Conservation (phyloP, 2,797 vertebrate species). For the Dermochelys coriacea region DNA sequence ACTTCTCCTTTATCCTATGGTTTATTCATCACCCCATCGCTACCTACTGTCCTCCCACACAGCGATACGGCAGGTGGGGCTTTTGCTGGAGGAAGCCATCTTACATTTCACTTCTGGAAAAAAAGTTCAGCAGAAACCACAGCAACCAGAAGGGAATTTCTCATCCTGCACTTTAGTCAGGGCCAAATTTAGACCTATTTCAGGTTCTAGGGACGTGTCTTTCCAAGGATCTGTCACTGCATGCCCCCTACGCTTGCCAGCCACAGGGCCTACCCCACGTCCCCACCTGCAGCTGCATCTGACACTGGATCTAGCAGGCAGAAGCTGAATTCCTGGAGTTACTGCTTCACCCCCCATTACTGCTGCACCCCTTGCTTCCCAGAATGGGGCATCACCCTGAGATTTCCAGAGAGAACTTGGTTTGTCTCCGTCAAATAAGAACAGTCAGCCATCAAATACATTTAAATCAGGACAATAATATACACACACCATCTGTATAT, state of each 20-base stretch:
- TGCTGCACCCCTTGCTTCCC: background rate
- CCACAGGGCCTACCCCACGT: conserved; percentile 6
- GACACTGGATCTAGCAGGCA: background rate
- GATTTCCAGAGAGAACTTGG: conserved; percentile 28
- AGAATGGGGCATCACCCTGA: background rate
- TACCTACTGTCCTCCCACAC: background rate
- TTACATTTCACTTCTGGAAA: background rate
- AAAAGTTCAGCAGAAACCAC: background rate
- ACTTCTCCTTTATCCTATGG: background rate
- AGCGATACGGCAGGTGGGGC: background rate
- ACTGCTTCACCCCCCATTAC: no score
- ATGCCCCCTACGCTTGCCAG: background rate
- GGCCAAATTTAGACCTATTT: conserved; percentile 31
- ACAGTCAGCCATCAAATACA: background rate
- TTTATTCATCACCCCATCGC: background rate
- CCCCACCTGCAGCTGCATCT: conserved; percentile 13
- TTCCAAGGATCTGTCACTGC: background rate
- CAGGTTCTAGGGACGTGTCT: conserved; percentile 7
- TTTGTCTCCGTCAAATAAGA: background rate
- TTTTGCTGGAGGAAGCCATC: background rate
- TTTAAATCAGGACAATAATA: background rate
- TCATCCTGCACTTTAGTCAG: conserved; percentile 27
- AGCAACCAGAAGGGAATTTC: conserved; percentile 52
- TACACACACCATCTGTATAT: background rate
- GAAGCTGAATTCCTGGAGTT: background rate